Base-by-base conservation (phyloP, 2,888 invertebrate species). In the Malacosoma neustria region DNA sequence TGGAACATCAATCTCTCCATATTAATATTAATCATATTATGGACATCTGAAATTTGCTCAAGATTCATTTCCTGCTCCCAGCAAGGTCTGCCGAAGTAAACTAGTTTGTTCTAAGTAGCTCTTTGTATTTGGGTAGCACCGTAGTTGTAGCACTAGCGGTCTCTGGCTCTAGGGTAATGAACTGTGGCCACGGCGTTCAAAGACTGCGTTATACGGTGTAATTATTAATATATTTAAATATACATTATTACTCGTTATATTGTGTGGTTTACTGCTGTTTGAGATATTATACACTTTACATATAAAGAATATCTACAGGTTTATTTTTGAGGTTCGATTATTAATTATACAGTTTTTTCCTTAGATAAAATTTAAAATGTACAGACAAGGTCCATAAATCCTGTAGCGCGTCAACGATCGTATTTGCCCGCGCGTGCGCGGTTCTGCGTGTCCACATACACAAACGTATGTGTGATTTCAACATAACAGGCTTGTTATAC, bases 181-280 rank as follows among this genome's bases (percentile, higher is more conserved):
- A 64, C 61, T 56, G 58, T 60, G 64, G 57, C 54, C 63, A 63
- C 68, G 71, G 74, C 66, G 68, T 69, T 67, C 58, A 70, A 84
- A 82, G 84, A 82, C 82, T 84, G 84, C 80, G 64, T 72, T 75
- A 67, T 57, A 22, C 9, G 6, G 22, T 22, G 34, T 34, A 22
- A 13, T 22, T 5, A n/a, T 29, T 34, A 29, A 22, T 29, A 12
- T 29, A 29, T 34, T 43, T 43, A 43, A 50, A 46, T 68, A 71
- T 67, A 72, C 58, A 66, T 70, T 72, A 62, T 73, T 73, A 74
- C 61, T 71, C 63, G 68, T 73, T 72, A 63, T 68, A 58, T 41
- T 11, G 30, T 33, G 35, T 29, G 35, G 29, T 36, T 5, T 11
- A 31, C 32, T 39, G 39, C 14, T 39, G 14, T 35, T 39, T 39